phyloP scores from a whole-genome alignment of 2,888 invertebrate genomes.

The Pasiphila rectangulata region DNA sequence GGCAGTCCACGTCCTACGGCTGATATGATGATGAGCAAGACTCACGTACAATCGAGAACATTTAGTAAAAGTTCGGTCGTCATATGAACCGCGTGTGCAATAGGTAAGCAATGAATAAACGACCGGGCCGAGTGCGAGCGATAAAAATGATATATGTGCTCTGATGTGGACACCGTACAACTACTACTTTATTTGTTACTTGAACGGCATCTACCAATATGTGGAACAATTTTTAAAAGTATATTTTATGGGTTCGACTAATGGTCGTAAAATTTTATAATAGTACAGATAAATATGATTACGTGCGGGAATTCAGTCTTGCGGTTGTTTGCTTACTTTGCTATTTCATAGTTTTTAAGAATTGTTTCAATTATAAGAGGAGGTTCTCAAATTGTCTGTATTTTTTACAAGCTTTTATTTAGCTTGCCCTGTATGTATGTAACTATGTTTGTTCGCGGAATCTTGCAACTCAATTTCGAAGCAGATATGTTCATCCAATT shows the following conservation, averaged over 20 bases:
- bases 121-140: constrained; percentile 69
- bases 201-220: constrained; percentile 46
- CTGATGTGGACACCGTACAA: constrained; percentile 62
- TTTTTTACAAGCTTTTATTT: too few species aligned
- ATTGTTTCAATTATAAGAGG: background rate
- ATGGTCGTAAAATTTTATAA: constrained; percentile 21
- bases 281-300: constrained; percentile 10
- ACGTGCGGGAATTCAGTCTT: background rate
- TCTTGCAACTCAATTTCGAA: too few species aligned
- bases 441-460: too few species aligned
- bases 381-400: background rate
- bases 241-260: constrained; percentile 38
- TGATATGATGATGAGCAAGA: too few species aligned
- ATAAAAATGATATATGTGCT: constrained; percentile 79
- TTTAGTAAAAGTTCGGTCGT: constrained; percentile 50
- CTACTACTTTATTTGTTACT: constrained; percentile 71
- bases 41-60: constrained; percentile 35
- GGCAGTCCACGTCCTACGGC: too few species aligned
- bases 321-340: background rate
- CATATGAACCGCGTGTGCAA: constrained; percentile 65
- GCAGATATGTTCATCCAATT: too few species aligned
- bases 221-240: constrained; percentile 40
- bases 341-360: background rate
- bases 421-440: too few species aligned
- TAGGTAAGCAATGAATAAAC: constrained; percentile 80